Evolutionary conservation across 1,140 invertebrate species (phyloP).

Genomic region (Trypoxylus dichotomus): DNA sequence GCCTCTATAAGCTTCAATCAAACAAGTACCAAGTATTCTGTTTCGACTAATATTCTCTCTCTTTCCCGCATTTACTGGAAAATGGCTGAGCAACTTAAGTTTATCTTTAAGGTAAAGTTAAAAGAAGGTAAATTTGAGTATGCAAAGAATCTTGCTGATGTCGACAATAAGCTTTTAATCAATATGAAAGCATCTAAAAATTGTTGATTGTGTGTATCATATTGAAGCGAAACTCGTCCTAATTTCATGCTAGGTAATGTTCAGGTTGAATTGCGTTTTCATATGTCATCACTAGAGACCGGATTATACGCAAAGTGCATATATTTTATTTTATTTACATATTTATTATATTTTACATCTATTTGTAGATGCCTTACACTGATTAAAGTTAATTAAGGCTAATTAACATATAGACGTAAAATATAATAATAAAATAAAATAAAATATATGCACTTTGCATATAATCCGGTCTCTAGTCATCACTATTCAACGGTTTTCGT

Average conservation of each 20-base stretch:
- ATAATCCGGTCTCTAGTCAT: too few relatives aligned
- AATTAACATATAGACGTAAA: too few relatives aligned
- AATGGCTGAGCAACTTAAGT: neutral
- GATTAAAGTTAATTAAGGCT: too few relatives aligned
- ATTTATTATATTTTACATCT: too few relatives aligned
- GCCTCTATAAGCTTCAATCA: conserved; percentile 10
- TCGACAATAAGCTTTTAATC: neutral
- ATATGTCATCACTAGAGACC: too few relatives aligned
- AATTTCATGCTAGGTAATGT: neutral
- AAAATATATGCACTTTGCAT: too few relatives aligned
- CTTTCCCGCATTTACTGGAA: neutral
- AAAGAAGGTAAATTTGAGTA: neutral
- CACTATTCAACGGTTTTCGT: too few relatives aligned
- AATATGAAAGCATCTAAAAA: neutral
- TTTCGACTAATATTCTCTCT: conserved; percentile 20
- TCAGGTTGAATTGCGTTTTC: neutral
- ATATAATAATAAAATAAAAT: too few relatives aligned
- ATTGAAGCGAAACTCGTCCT: neutral
- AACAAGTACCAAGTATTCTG: conserved; percentile 13
- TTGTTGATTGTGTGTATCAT: neutral
- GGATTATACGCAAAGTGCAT: too few relatives aligned
- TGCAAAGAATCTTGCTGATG: neutral
- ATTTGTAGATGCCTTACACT: too few relatives aligned
- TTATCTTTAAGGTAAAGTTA: neutral
- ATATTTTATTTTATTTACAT: too few relatives aligned